Evolutionary conservation across 2,888 invertebrate species (phyloP).

Genomic region (Clistopyga incitator): DNA sequence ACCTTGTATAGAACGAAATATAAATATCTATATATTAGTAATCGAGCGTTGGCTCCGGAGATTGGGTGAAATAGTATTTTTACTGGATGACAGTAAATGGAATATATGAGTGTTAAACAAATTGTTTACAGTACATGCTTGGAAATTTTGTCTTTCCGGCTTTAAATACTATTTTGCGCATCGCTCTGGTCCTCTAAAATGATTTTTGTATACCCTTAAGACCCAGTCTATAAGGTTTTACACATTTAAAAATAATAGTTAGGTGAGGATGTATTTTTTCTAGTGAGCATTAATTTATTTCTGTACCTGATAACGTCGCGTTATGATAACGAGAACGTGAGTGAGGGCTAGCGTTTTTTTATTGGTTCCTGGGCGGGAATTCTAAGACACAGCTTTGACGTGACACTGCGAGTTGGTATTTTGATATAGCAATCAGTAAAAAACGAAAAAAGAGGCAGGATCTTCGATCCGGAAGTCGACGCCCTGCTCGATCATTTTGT

Average conservation of each 20-base stretch:
- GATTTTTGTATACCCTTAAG: not conserved
- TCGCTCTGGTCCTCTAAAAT: not conserved
- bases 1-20: conserved; percentile 54
- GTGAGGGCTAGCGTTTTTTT: not conserved
- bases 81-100: not conserved
- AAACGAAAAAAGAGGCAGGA: conserved; percentile 76
- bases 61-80: not conserved
- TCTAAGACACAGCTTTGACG: not conserved
- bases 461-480: conserved; percentile 83
- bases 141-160: not conserved
- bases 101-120: not conserved
- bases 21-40: conserved; percentile 32
- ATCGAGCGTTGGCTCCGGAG: not conserved
- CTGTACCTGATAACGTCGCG: not conserved
- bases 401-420: not conserved
- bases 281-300: not conserved
- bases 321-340: not conserved
- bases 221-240: not conserved
- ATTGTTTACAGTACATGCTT: not conserved
- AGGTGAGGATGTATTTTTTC: not conserved
- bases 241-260: not conserved
- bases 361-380: conserved; percentile 1
- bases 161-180: not conserved
- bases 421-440: conserved; percentile 67
- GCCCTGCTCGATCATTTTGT: conserved; percentile 79